These are phyloP conservation scores for Tolypeutes matacus DNA, from an alignment of 2,797 vertebrate genomes.

Conservation along the genomic window DNA sequence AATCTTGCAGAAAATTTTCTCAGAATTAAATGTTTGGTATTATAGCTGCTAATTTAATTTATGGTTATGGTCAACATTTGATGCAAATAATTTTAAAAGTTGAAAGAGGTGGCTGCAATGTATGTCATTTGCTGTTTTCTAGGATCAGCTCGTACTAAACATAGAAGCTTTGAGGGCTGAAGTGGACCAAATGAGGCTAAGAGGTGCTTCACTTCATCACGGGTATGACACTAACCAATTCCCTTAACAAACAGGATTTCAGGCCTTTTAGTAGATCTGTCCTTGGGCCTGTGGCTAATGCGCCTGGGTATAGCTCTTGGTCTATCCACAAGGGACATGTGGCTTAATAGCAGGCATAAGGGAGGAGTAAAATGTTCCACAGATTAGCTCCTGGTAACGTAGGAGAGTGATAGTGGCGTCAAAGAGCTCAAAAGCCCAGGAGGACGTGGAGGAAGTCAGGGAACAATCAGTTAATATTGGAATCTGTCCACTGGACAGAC, in stretches of 20 bases:
- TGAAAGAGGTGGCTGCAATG: rapidly evolving
- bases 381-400: rapidly evolving
- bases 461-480: background rate
- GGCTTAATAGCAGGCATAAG: rapidly evolving
- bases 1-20: background rate
- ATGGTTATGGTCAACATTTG: rapidly evolving
- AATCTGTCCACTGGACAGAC: background rate
- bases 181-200: constrained; percentile 93
- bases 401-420: rapidly evolving
- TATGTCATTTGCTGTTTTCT: constrained; percentile 3
- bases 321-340: no score
- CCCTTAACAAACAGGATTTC: rapidly evolving
- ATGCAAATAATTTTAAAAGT: rapidly evolving
- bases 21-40: background rate
- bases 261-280: no score
- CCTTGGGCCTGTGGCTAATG: background rate
- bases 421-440: background rate
- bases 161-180: constrained; percentile 95
- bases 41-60: background rate
- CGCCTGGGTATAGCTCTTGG: rapidly evolving
- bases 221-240: constrained; percentile 86
- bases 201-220: constrained; percentile 93
- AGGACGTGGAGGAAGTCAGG: no score
- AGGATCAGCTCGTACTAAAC: constrained; percentile 97
- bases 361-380: rapidly evolving